Conservation (phyloP, 2,797 vertebrate genomes). For the Peromyscus attwateri region DNA sequence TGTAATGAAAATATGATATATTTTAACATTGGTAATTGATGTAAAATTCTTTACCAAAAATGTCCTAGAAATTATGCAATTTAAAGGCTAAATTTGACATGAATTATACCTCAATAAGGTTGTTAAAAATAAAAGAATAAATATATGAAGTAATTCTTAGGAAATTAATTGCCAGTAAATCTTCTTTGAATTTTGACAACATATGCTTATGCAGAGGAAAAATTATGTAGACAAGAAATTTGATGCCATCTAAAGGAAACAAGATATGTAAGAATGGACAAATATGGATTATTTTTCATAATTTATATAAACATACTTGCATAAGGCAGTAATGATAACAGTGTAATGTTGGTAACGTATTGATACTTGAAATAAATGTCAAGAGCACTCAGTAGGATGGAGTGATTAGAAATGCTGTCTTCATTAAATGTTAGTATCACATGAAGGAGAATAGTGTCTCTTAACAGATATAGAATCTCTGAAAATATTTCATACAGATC, state of each 20-base stretch:
- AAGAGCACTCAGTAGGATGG: background rate
- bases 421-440: background rate
- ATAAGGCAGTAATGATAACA: background rate
- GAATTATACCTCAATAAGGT: background rate
- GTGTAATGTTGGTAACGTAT: background rate
- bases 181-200: background rate
- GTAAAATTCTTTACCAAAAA: background rate
- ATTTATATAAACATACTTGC: background rate
- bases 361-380: background rate
- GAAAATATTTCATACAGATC: background rate
- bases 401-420: background rate
- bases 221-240: background rate
- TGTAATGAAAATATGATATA: background rate
- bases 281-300: background rate
- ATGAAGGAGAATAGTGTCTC: background rate
- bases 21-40: background rate
- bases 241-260: background rate
- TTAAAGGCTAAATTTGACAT: background rate
- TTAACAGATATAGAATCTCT: background rate
- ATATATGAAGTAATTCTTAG: background rate
- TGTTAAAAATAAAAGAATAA: background rate
- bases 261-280: background rate
- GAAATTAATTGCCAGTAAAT: background rate
- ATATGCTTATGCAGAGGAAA: background rate
- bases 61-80: background rate